Evolutionary conservation across 2,797 vertebrate genomes (phyloP), one percentile per base, ranked within the genome.

Genomic region (Sebastes minor): DNA sequence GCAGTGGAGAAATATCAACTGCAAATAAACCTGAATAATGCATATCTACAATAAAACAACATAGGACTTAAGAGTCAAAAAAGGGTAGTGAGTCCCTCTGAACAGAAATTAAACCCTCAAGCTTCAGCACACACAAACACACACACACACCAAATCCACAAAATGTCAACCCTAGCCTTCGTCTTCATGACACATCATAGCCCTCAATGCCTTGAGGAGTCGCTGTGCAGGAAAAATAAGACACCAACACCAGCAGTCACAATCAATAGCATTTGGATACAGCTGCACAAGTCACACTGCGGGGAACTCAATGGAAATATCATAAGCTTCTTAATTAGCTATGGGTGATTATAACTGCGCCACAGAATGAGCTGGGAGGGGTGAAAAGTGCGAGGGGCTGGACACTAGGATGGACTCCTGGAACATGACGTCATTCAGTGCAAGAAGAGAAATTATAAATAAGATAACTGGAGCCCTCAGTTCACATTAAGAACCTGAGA

Each of bases 301-400:
- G 32, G 83, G 81, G 57, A 83, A 59, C 35, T 63, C 14, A 7
- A 69, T 18, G 4, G 69, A 81, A 78, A 86, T 70, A 86, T 87
- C 56, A 80, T 81, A 69, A 85, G 80, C 68, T 76, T 35, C 61
- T 71, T 82, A 86, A 93, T 91, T 88, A 91, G 85, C 77, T 42
- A 25, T 10, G 87, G 81, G 32, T 86, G 78, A 88, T 91, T 89
- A 82, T 55, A 84, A 81, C 62, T 82, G 64, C 11, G 9, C 28
- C 56, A 28, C 62, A 74, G 63, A 88, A 55, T 32, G 81, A 73
- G 65, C 63, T 53, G 23, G 62, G 79, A 65, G 68, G 52, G 68
- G 56, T 79, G 73, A 69, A 59, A 68, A 74, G 72, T 75, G 80
- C 76, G 12, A 84, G n/a, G 4, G 4, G 59, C 53, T 61, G 77